These are phyloP conservation scores for Ptychoptera contaminata DNA, from an alignment of 2,888 invertebrate genomes.

Conservation along the genomic window DNA sequence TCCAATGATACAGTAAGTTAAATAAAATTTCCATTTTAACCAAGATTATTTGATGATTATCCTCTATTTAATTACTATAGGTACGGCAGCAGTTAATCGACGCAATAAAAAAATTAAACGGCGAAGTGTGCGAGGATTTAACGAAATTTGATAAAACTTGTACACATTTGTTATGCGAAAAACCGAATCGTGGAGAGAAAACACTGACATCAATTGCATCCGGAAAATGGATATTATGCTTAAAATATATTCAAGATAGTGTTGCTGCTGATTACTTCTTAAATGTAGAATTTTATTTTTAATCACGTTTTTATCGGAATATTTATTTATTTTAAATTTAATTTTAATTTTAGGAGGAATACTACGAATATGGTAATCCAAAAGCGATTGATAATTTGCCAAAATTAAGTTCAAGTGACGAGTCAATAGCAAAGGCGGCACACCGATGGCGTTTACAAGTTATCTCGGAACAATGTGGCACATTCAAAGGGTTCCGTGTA, in stretches of 20 bases:
- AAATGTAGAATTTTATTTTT: conserved; percentile 32
- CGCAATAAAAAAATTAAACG: conserved; percentile 9
- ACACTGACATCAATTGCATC: conserved; percentile 71
- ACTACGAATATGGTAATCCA: conserved; percentile 75
- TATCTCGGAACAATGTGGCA: conserved; percentile 32
- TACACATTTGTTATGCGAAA: conserved; percentile 64
- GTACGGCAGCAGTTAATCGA: conserved; percentile 3
- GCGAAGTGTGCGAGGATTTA: conserved; percentile 21
- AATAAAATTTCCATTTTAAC: background rate
- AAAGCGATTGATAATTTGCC: conserved; percentile 34
- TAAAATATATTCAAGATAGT: conserved; percentile 57
- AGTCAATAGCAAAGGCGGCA: conserved; percentile 40
- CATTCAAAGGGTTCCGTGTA: conserved; percentile 37
- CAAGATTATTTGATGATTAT: background rate
- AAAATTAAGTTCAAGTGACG: conserved; percentile 30
- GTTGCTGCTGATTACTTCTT: conserved; percentile 42
- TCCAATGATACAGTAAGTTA: conserved; percentile 15
- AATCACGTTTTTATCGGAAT: conserved; percentile 17
- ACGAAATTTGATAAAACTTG: conserved; percentile 41
- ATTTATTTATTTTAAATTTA: conserved; percentile 3
- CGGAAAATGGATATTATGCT: conserved; percentile 80
- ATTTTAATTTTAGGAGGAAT: conserved; percentile 51
- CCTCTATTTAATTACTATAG: background rate
- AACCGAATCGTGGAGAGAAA: conserved; percentile 71
- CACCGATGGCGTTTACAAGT: conserved; percentile 50